These are phyloP conservation scores for Salmo trutta DNA, from an alignment of 2,797 vertebrate species.

Conservation along the genomic window DNA sequence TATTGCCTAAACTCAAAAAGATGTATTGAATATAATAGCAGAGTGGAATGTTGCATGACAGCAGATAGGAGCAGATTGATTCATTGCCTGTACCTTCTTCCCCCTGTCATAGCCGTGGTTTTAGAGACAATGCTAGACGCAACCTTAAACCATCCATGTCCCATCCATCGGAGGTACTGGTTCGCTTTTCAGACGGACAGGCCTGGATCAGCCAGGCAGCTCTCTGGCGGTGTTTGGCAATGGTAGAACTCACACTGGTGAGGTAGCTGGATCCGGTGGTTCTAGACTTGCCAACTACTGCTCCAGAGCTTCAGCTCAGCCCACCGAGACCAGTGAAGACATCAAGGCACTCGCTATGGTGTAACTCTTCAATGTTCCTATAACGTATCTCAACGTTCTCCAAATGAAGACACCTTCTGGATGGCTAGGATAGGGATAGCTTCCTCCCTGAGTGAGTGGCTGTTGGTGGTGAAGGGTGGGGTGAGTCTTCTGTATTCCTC, in stretches of 20 bases:
- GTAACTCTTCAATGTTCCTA: neutral
- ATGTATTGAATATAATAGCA: neutral
- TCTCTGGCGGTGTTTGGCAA: conserved; percentile 95
- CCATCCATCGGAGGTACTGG: neutral
- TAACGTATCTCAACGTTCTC: neutral
- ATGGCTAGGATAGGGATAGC: neutral
- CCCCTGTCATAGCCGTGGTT: neutral
- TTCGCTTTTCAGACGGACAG: conserved; percentile 6
- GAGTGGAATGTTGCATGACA: neutral
- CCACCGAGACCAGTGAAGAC: neutral
- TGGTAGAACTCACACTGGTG: conserved; percentile 99
- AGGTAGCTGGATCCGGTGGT: conserved; percentile 98
- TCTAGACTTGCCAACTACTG: conserved; percentile 99
- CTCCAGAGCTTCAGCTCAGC: conserved; percentile 67
- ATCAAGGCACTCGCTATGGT: neutral
- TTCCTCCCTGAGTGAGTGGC: conserved; percentile 78
- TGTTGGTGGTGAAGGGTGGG: conserved; percentile 80
- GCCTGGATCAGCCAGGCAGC: conserved; percentile 50
- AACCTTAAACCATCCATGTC: neutral
- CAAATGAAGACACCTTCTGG: neutral
- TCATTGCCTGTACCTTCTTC: conserved; percentile 1
- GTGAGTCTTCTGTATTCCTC: conserved; percentile 70
- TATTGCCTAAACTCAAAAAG: neutral
- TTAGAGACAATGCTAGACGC: neutral
- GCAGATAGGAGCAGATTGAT: conserved; percentile 20